A percentile compares a stretch with the other conserved stretches of the same genome.
Evolutionary conservation across 1,140 invertebrate genomes (phyloP).

Genomic region (Diuraphis noxia): DNA sequence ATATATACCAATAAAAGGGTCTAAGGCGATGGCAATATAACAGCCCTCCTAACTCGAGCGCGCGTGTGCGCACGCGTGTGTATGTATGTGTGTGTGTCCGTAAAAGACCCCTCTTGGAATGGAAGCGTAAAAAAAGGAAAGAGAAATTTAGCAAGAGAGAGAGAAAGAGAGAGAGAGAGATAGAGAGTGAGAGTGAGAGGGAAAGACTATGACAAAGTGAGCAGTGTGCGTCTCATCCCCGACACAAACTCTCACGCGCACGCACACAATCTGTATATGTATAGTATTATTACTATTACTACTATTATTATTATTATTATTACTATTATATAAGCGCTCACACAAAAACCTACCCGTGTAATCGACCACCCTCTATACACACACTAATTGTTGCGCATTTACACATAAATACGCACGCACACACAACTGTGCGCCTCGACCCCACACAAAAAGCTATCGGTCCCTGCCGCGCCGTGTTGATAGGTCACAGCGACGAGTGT

Average conservation of each 20-base stretch:
- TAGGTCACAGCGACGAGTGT: constrained; percentile 2
- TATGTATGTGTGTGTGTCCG: neutral
- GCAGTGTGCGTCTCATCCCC: neutral
- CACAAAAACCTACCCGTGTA: constrained; percentile 28
- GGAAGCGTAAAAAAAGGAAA: neutral
- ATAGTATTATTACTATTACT: neutral
- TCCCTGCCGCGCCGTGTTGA: neutral
- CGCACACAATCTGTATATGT: neutral
- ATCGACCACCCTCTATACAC: constrained; percentile 30
- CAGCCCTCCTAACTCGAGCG: constrained; percentile 17
- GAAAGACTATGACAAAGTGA: constrained; percentile 15
- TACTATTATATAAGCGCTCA: neutral
- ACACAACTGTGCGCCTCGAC: neutral
- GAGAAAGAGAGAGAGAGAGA: neutral
- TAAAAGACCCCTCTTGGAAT: constrained; percentile 42
- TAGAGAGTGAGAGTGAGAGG: neutral
- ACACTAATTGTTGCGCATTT: constrained; percentile 41
- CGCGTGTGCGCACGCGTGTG: neutral
- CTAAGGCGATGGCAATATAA: constrained; percentile 24
- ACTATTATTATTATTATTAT: neutral
- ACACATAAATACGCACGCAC: constrained; percentile 10
- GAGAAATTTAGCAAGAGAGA: neutral
- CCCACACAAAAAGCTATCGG: neutral
- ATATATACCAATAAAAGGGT: constrained; percentile 41
- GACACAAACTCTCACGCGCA: neutral